These are phyloP conservation scores for Drosophila fuyamai DNA, from an alignment of 1,140 invertebrate genomes.

Conservation along the genomic window DNA sequence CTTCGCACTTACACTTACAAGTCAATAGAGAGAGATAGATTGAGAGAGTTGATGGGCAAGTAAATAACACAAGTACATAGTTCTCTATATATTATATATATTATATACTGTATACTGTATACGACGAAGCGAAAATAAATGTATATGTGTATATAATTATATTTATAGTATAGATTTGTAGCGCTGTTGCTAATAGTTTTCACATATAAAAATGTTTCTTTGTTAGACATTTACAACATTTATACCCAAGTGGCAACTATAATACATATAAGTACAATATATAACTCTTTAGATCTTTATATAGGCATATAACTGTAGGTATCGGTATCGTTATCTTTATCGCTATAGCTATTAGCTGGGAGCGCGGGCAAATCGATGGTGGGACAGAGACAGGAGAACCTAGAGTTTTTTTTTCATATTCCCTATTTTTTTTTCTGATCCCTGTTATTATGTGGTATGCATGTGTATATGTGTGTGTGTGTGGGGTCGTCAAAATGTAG, in stretches of 20 bases:
- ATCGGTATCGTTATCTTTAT: slow-evolving; percentile 23
- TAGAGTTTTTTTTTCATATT: not conserved
- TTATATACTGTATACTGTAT: slow-evolving; percentile 27
- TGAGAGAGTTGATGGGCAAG: slow-evolving; percentile 44
- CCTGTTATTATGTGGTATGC: slow-evolving; percentile 12
- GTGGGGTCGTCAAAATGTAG: slow-evolving; percentile 22
- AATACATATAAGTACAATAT: slow-evolving; percentile 65
- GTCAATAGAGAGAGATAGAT: slow-evolving; percentile 25
- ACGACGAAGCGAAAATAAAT: slow-evolving; percentile 45
- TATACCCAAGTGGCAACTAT: slow-evolving; percentile 68
- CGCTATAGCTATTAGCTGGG: slow-evolving; percentile 53
- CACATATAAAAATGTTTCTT: slow-evolving; percentile 53
- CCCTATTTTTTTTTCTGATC: slow-evolving; percentile 6
- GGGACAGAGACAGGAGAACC: slow-evolving; percentile 4
- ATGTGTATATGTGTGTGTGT: slow-evolving; percentile 5
- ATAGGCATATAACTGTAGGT: slow-evolving; percentile 37
- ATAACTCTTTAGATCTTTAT: slow-evolving; percentile 52
- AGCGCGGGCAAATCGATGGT: slow-evolving; percentile 15
- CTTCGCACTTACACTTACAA: slow-evolving; percentile 45
- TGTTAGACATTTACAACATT: slow-evolving; percentile 71
- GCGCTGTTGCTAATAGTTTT: slow-evolving; percentile 57
- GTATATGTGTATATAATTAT: slow-evolving; percentile 46
- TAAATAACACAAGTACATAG: slow-evolving; percentile 52
- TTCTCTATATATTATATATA: slow-evolving; percentile 34
- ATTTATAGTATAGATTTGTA: slow-evolving; percentile 61